A percentile compares a stretch with the other conserved stretches of the same genome.
These are phyloP conservation scores for Mayetiola destructor DNA, from an alignment of 2,888 invertebrate species.

Conservation along the genomic window DNA sequence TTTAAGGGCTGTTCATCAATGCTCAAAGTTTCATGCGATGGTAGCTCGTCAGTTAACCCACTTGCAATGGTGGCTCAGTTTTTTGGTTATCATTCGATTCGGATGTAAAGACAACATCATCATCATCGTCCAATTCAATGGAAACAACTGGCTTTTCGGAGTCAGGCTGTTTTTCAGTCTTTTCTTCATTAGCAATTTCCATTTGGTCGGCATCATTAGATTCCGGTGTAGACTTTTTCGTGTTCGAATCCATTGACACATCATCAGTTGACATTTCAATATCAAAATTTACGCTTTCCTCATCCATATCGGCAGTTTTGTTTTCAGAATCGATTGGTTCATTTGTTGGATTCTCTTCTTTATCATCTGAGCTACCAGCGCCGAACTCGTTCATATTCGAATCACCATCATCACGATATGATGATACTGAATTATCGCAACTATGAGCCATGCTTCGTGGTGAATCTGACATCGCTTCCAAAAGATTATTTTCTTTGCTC, in stretches of 20 bases:
- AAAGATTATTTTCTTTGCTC: conserved; percentile 11
- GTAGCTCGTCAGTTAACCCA: too few species aligned
- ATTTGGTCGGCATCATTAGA: not conserved
- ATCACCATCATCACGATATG: not conserved
- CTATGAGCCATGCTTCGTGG: not conserved
- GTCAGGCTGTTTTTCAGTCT: too few species aligned
- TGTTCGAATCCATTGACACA: not conserved
- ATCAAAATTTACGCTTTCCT: not conserved
- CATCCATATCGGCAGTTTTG: not conserved
- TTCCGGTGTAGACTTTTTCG: not conserved
- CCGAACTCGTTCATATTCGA: not conserved
- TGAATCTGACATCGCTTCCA: conserved; percentile 8
- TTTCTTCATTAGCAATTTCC: too few species aligned
- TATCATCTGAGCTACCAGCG: not conserved
- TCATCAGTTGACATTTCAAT: not conserved
- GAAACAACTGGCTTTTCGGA: not conserved
- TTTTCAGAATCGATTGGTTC: not conserved
- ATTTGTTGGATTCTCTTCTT: not conserved
- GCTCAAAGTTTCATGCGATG: not conserved
- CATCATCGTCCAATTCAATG: not conserved
- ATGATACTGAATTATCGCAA: not conserved
- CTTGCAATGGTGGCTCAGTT: too few species aligned
- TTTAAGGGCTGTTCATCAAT: not conserved
- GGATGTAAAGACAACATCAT: not conserved
- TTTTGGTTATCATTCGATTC: too few species aligned